Base-by-base conservation (phyloP, 2,113 vertebrate species). In the Ptychochromis oligacanthus region DNA sequence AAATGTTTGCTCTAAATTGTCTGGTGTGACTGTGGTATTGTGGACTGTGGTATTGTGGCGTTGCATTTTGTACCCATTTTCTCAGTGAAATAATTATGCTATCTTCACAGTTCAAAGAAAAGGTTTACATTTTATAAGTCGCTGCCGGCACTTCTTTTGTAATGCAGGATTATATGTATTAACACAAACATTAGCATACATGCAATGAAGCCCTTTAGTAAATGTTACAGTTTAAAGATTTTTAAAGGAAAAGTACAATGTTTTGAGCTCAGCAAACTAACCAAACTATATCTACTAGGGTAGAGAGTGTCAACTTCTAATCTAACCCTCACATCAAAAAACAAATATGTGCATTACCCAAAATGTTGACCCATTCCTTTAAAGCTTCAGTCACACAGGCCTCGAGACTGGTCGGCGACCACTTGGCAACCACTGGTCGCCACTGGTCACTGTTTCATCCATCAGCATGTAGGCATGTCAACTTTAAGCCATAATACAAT, bases 1-100 rank as follows among this genome's bases (percentile, higher is more conserved):
- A 64, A 56, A 54, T 78, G 74, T 88, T 92, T 87, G 76, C 43
- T 79, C 62, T 67, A 80, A 49, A 54, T 46, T 62, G 22, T 80
- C 56, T 58, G 20, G 7, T 20, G 7, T 79, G 77, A 84, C 80
- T 82, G 64, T 82, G 76, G 70, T 80, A 83, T 82, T 79, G 34
- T 43, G 81, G 57, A 14, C 38, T 82, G 64, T 82, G 76, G 70
- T 80, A 83, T 82, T 79, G 34, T 43, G 81, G 57, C 8, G 11
- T 61, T 77, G 79, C 26, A 57, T 22, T 77, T 24, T 5, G 6
- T 54, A 77, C 38, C 58, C 2, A 10, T 22, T 61, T 67, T 43
- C 24, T 55, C 15, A 36, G 36, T 46, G 49, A 75, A 55, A 24
- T 15, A 46, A 1, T 4, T 54, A 75, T 55, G 14, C 49, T 22